Evolutionary conservation across 2,888 invertebrate genomes (phyloP).

Genomic region (Lypha dubia): DNA sequence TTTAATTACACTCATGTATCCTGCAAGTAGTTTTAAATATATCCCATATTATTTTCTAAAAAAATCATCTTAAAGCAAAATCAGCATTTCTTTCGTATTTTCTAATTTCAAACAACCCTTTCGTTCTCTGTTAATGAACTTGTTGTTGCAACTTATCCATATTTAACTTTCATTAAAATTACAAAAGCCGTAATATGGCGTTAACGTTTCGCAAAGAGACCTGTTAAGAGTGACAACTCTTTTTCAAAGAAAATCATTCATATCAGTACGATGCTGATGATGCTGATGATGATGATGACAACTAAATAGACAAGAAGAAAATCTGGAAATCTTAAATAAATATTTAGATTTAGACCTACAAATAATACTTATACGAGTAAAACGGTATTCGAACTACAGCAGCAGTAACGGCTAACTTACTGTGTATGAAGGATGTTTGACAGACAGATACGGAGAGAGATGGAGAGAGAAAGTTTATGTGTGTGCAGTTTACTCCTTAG

Average conservation of each 20-base stretch:
- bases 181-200: slow-evolving; percentile 43
- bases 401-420: background rate
- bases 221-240: slow-evolving; percentile 50
- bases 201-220: slow-evolving; percentile 20
- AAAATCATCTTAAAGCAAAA: background rate
- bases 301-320: slow-evolving; percentile 67
- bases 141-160: slow-evolving; percentile 57
- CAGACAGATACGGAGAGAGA: background rate
- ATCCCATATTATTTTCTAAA: background rate
- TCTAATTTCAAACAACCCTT: background rate
- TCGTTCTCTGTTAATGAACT: slow-evolving; percentile 59
- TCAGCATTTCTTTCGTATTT: slow-evolving; percentile 10
- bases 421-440: background rate
- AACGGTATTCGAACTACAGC: background rate
- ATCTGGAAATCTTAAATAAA: slow-evolving; percentile 73
- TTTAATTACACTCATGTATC: background rate
- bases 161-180: slow-evolving; percentile 68
- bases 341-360: slow-evolving; percentile 66
- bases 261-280: slow-evolving; percentile 27
- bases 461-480: background rate
- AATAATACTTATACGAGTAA: slow-evolving; percentile 28
- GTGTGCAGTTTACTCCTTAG: slow-evolving; percentile 40
- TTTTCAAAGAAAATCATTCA: slow-evolving; percentile 23
- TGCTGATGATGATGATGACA: slow-evolving; percentile 63
- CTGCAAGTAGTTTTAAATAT: background rate